These are phyloP conservation scores for Tyto alba DNA, from an alignment of 2,113 vertebrate species.

Conservation along the genomic window DNA sequence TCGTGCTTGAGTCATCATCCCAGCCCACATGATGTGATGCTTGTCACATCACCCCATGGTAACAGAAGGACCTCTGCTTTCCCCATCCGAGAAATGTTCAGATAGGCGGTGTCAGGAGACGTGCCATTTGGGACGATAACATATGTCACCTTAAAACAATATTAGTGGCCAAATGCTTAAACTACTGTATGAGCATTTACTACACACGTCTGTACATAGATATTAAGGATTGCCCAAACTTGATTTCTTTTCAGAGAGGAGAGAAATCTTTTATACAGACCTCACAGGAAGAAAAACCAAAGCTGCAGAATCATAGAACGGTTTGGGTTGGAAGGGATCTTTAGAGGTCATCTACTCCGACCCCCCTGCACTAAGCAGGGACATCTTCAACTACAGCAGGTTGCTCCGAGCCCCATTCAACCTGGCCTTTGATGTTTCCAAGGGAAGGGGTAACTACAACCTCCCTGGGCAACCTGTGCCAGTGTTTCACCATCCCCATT, in stretches of 20 bases:
- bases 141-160: not conserved
- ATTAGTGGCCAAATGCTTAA: not conserved
- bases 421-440: not conserved
- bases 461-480: not conserved
- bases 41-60: not conserved
- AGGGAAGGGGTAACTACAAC: not conserved
- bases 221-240: not conserved
- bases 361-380: not conserved
- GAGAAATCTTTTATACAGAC: not conserved
- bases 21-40: accelerated
- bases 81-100: not conserved
- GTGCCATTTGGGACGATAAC: not conserved
- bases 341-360: too few species aligned
- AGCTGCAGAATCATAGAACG: not conserved
- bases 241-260: not conserved
- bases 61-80: not conserved
- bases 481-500: not conserved
- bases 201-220: not conserved
- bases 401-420: not conserved
- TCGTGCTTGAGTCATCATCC: not conserved
- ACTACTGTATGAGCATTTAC: not conserved
- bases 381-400: not conserved
- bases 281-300: not conserved
- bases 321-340: not conserved
- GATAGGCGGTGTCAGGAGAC: not conserved